phyloP scores from a whole-genome alignment of 1,140 invertebrate genomes.

The Euura saliciscinereae region DNA sequence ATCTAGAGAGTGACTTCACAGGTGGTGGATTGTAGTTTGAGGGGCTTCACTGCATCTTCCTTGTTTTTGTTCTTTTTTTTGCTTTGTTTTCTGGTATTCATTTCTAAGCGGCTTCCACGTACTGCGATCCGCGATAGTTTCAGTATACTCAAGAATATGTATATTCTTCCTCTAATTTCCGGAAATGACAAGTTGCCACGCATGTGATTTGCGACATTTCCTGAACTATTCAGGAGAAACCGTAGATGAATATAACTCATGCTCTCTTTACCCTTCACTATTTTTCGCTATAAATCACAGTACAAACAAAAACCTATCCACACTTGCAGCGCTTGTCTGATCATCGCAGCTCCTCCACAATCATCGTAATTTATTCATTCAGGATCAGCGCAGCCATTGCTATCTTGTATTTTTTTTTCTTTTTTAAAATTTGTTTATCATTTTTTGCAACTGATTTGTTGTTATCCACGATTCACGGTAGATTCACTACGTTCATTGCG shows the following conservation, averaged over 20 bases:
- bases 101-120: no score
- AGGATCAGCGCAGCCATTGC: no score
- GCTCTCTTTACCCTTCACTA: not conserved
- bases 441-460: not conserved
- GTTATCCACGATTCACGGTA: not conserved
- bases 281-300: conserved; percentile 8
- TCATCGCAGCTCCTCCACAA: conserved; percentile 17
- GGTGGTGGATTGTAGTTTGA: no score
- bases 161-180: conserved; percentile 9
- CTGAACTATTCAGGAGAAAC: conserved; percentile 10
- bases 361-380: conserved; percentile 22
- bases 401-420: not conserved
- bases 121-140: no score
- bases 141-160: no score
- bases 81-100: no score
- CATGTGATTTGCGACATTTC: conserved; percentile 42
- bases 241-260: no score
- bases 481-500: conserved; percentile 2
- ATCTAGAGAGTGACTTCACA: no score
- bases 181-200: conserved; percentile 57
- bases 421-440: conserved; percentile 7
- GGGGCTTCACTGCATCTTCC: no score
- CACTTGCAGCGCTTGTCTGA: no score
- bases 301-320: not conserved
- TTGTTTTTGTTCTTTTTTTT: no score